phyloP scores from a whole-genome alignment of 2,113 vertebrate genomes.

The Mixornis gularis region DNA sequence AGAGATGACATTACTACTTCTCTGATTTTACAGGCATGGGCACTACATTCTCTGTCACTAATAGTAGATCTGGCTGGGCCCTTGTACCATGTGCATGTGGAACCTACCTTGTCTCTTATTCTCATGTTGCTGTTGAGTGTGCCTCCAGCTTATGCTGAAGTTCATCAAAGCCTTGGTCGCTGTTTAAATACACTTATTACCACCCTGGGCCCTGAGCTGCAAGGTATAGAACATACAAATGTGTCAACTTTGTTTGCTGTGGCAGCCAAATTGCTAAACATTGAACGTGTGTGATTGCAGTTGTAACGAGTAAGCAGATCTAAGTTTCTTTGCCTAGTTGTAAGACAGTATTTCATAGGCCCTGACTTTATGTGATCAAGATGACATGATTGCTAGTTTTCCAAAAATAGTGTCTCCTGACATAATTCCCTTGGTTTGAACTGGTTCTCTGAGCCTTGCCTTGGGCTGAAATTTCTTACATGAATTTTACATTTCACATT shows the following conservation, averaged over 20 bases:
- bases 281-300: background rate
- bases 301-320: background rate
- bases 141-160: constrained; percentile 82
- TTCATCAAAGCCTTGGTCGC: constrained; percentile 83
- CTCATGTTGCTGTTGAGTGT: constrained; percentile 81
- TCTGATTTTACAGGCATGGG: constrained; percentile 78
- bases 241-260: background rate
- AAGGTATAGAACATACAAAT: constrained; percentile 63
- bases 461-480: background rate
- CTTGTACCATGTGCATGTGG: constrained; percentile 79
- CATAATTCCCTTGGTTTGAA: background rate
- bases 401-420: background rate
- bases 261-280: background rate
- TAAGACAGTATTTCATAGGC: background rate
- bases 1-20: background rate
- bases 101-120: constrained; percentile 82
- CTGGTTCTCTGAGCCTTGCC: background rate
- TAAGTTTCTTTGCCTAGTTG: rapidly evolving
- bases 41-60: constrained; percentile 86
- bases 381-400: background rate
- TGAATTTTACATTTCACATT: background rate
- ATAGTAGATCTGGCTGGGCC: constrained; percentile 83
- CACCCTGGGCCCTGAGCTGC: constrained; percentile 78
- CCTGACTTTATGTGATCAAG: background rate
- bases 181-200: constrained; percentile 81